phyloP scores from a whole-genome alignment of 1,140 invertebrate genomes.

The Battus philenor region DNA sequence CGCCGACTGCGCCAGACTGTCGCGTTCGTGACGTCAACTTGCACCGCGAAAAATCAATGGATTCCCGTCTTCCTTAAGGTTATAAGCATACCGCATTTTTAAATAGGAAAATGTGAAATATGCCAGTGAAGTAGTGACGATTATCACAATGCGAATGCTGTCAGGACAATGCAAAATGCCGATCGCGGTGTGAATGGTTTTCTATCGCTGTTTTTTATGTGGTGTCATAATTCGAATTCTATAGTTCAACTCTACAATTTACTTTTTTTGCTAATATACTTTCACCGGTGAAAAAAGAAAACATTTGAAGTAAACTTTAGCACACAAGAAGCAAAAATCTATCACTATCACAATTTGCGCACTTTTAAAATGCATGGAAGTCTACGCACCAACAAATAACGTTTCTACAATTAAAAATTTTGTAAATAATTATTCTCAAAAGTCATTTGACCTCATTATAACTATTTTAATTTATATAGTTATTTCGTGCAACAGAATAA shows the following conservation, averaged over 20 bases:
- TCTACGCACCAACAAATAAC: too few species aligned
- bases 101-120: conserved; percentile 60
- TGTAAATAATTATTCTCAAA: too few species aligned
- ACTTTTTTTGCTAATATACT: conserved; percentile 18
- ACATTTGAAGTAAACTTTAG: conserved; percentile 1
- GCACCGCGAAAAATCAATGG: conserved; percentile 69
- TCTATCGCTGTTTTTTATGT: conserved; percentile 54
- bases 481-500: too few species aligned
- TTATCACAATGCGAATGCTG: conserved; percentile 27
- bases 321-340: too few species aligned
- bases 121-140: conserved; percentile 61
- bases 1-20: conserved; percentile 50
- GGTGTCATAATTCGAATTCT: conserved; percentile 57
- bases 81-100: conserved; percentile 72
- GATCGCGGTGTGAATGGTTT: conserved; percentile 55
- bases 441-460: too few species aligned
- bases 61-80: conserved; percentile 57
- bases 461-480: too few species aligned
- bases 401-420: too few species aligned
- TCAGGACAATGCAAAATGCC: conserved; percentile 36
- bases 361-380: too few species aligned
- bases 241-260: conserved; percentile 17
- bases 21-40: conserved; percentile 59
- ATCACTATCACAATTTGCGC: too few species aligned
- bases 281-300: conserved; percentile 11